A percentile compares a stretch with the other conserved stretches of the same genome.
These are phyloP conservation scores for Manis crassicaudata DNA, from an alignment of 2,797 vertebrate genomes.

Conservation along the genomic window DNA sequence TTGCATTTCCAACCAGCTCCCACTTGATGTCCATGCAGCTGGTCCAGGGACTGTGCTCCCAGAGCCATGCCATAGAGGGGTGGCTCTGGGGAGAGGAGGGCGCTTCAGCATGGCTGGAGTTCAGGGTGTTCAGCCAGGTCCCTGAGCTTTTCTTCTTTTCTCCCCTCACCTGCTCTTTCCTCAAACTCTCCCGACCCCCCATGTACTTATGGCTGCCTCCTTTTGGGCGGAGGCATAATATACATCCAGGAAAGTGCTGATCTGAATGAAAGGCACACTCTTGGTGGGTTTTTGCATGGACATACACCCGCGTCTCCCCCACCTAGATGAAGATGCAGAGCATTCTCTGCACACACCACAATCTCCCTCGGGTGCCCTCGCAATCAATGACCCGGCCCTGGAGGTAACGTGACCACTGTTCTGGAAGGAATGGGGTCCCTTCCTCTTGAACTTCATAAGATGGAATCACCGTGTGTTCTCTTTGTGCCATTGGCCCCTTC, in stretches of 20 bases:
- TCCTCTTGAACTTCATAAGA: not conserved
- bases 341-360: not conserved
- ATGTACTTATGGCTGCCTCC: not conserved
- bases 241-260: accelerated
- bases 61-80: accelerated
- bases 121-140: not conserved
- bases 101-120: not conserved
- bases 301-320: accelerated
- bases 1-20: not conserved
- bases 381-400: not conserved
- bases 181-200: not conserved
- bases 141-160: not conserved
- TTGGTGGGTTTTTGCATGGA: not conserved
- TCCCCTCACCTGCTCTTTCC: not conserved
- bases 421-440: not conserved
- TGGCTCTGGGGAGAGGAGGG: not conserved
- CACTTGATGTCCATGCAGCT: not conserved
- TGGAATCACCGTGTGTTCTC: not conserved
- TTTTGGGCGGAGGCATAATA: not conserved
- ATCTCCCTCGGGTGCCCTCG: not conserved
- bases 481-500: not conserved
- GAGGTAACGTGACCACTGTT: not conserved
- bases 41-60: accelerated
- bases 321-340: not conserved
- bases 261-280: not conserved